Percentiles rank a stretch among this genome's conserved stretches.
These are phyloP conservation scores for Plagodis dolabraria DNA, from an alignment of 2,888 invertebrate genomes.

Conservation along the genomic window DNA sequence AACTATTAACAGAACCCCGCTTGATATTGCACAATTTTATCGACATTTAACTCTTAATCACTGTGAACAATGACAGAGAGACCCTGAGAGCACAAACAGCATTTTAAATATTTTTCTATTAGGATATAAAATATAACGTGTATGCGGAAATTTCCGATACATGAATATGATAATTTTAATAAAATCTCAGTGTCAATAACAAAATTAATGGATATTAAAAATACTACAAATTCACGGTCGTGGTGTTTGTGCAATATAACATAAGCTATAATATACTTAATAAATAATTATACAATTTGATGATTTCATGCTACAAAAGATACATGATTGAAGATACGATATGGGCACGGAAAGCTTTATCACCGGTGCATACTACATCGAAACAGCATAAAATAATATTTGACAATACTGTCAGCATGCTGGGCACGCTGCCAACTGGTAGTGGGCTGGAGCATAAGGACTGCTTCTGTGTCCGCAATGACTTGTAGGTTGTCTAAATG, in stretches of 20 bases:
- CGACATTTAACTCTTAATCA: constrained; percentile 9
- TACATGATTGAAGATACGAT: neutral
- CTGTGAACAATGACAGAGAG: constrained; percentile 21
- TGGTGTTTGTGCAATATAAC: constrained; percentile 44
- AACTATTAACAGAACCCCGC: neutral
- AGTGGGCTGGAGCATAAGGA: too few relatives aligned
- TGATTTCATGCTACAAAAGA: neutral
- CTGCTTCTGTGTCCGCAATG: too few relatives aligned
- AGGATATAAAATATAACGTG: constrained; percentile 30
- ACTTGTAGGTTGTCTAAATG: too few relatives aligned
- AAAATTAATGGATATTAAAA: constrained; percentile 48
- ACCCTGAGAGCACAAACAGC: constrained; percentile 24
- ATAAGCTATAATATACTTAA: constrained; percentile 1
- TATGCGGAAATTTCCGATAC: constrained; percentile 51
- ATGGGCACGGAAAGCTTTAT: too few relatives aligned
- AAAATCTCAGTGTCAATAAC: constrained; percentile 45
- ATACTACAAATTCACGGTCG: constrained; percentile 49
- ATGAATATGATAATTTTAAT: constrained; percentile 42
- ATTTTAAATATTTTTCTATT: constrained; percentile 20
- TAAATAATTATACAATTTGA: neutral
- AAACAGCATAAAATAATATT: too few relatives aligned
- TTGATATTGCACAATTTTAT: constrained; percentile 8
- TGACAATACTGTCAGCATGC: too few relatives aligned
- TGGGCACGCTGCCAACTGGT: too few relatives aligned
- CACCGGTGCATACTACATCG: too few relatives aligned